These are phyloP conservation scores for Sebastiscus tertius DNA, from an alignment of 2,797 vertebrate genomes.

Conservation along the genomic window DNA sequence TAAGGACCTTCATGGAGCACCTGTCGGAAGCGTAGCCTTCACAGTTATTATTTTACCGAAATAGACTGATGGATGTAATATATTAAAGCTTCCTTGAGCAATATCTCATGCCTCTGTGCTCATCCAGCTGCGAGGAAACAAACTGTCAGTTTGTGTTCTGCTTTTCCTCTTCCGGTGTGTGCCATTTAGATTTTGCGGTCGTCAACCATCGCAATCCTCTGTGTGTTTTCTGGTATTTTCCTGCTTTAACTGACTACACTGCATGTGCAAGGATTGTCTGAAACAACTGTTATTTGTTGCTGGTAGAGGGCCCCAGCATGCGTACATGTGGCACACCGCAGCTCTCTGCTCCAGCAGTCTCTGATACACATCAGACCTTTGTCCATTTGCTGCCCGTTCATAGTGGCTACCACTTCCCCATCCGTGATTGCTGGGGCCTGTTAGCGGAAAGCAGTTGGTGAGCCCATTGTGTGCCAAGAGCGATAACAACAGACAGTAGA, in stretches of 20 bases:
- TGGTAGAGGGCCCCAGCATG: slow-evolving; percentile 17
- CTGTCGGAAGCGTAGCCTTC: slow-evolving; percentile 28
- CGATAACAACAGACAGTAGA: slow-evolving; percentile 65
- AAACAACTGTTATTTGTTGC: slow-evolving; percentile 23
- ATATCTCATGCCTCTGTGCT: slow-evolving; percentile 30
- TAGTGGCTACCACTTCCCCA: slow-evolving; percentile 51
- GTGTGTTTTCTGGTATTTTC: slow-evolving; percentile 8
- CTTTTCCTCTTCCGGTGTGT: slow-evolving; percentile 15
- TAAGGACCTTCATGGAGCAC: slow-evolving; percentile 23
- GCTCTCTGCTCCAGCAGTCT: slow-evolving; percentile 36
- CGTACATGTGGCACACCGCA: slow-evolving; percentile 4
- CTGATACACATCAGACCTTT: slow-evolving; percentile 69
- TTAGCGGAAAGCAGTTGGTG: slow-evolving; percentile 60
- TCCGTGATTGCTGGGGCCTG: slow-evolving; percentile 55
- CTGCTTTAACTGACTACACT: slow-evolving; percentile 15
- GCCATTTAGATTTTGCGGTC: slow-evolving; percentile 29
- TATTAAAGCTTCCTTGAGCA: slow-evolving; percentile 34
- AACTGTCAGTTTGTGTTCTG: slow-evolving; percentile 29
- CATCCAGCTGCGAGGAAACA: slow-evolving; percentile 26
- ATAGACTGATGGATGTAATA: slow-evolving; percentile 24
- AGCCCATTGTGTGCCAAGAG: slow-evolving; percentile 62
- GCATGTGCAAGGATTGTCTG: slow-evolving; percentile 1
- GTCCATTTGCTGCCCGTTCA: slow-evolving; percentile 45
- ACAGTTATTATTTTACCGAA: slow-evolving; percentile 35
- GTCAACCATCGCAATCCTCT: slow-evolving; percentile 11